Base-by-base conservation (phyloP, 2,888 invertebrate genomes). In the Ctena decussata region DNA sequence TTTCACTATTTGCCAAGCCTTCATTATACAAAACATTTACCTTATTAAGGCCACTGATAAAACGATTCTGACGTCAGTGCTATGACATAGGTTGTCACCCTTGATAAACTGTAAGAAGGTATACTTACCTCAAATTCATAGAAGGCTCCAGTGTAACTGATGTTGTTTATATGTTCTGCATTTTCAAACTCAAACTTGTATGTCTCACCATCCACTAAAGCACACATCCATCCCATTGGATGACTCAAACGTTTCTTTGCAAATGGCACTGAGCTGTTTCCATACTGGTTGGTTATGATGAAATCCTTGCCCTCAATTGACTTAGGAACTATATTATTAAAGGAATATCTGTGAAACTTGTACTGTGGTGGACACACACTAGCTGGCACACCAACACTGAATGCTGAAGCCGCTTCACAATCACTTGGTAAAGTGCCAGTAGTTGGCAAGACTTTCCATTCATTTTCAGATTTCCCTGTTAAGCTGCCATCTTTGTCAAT, bases 401-500 rank as follows among this genome's bases (percentile, higher is more conserved):
- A 89, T 32, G 81, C 86, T 30, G 89, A 69, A 21, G 83, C 81
- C 27, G 73, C n/a, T 44, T 80, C 80, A 78, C 90, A 90, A 30
- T 78, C 69, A 11, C 74, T 32, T 37, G 93, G 92, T 11, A 92
- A 84, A n/a, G 90, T 86, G 8, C 87, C 89, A 2, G 91, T 87
- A 46, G 86, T 91, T 1, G 95, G 87, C 1, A 86, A 77, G 24
- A 89, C 69, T n/a, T 80, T 80, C 73, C 84, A 80, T 11, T 57
- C 76, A 35, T 87, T 86, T 8, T 87, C 90, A 0, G 87, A 69
- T 21, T 81, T 77, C 12, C 94, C 94, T 1, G 93, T 92, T 6
- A 94, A 82, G 0, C 93, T 88, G 5, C 95, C 95, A 85, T 95
- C 95, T 21, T 87, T 60, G 81, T 95, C 95, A n/a, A 90, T 72